Evolutionary conservation across 2,888 invertebrate species (phyloP), one percentile per base, ranked within the genome.

Genomic region (Synanthedon andrenaeformis): DNA sequence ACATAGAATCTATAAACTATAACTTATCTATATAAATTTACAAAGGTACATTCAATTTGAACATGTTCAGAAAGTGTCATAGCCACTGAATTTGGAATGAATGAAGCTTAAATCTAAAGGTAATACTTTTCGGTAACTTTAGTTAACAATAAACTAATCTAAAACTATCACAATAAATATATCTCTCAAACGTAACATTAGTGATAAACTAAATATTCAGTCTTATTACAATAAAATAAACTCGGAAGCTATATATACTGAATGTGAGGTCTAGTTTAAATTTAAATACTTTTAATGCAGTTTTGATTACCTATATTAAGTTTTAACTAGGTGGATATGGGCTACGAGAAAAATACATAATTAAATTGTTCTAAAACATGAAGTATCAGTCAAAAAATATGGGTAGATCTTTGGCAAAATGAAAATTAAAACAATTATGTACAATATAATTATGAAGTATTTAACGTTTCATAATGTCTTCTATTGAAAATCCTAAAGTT

Each of bases 391-490:
- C 4, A 45, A 13, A n/a, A 53, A 35, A 35, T 35, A 35, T 35
- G 35, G 35, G 1, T 35, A 35, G 35, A 35, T 35, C 79, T 79
- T 79, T 79, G 79, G 79, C 62, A 70, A 72, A 69, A 50, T 54
- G 52, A 62, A 64, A 65, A 62, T 62, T 58, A 61, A 65, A 66
- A 13, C 2, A 14, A 19, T 50, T n/a, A 17, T 19, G 1, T 49
- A 11, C 13, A 45, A 45, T 45, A 23, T 50, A 50, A 17, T 50
- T 14, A 17, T 10, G 19, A 12, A 13, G 13, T 8, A 51, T 35
- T 51, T 51, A 94, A 84, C 94, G 92, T 76, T 92, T 93, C 94
- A 96, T 94, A 60, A 96, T 96, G 70, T 96, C 95, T 66, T 94
- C 95, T 80, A 96, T 96, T 63, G 93, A 93, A 82, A 96, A 96